Evolutionary conservation across 2,113 vertebrate species (phyloP).

Genomic region (Murina feae): DNA sequence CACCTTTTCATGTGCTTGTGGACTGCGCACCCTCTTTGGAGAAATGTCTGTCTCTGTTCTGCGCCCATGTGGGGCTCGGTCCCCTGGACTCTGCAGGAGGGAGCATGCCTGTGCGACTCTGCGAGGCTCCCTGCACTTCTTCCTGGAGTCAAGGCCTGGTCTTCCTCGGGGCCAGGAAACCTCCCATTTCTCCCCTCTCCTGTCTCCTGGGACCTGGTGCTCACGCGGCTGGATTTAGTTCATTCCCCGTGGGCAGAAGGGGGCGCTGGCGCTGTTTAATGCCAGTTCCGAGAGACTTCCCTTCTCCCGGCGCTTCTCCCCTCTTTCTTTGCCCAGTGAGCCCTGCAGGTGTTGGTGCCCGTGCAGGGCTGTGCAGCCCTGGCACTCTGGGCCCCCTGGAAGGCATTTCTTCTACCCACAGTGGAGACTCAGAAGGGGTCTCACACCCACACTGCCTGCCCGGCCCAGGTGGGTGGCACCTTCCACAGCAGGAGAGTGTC

Average conservation of each 20-base stretch:
- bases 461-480: neutral
- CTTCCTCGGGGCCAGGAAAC: neutral
- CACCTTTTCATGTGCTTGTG: neutral
- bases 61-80: neutral
- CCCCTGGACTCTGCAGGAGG: neutral
- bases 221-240: neutral
- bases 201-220: rapidly evolving
- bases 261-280: neutral
- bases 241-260: neutral
- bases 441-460: neutral
- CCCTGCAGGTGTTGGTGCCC: neutral
- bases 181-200: neutral
- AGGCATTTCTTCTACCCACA: neutral
- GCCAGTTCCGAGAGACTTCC: rapidly evolving
- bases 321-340: neutral
- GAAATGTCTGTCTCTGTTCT: neutral
- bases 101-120: too few species aligned
- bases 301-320: rapidly evolving
- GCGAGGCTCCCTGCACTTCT: neutral
- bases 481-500: neutral
- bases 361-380: neutral
- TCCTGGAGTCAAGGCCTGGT: neutral
- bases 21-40: neutral
- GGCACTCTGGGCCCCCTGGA: neutral
- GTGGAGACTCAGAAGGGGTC: neutral